A percentile compares a stretch with the other conserved stretches of the same genome.
These are phyloP conservation scores for Coccyzus lansbergi DNA, from an alignment of 2,797 vertebrate genomes.

Conservation along the genomic window DNA sequence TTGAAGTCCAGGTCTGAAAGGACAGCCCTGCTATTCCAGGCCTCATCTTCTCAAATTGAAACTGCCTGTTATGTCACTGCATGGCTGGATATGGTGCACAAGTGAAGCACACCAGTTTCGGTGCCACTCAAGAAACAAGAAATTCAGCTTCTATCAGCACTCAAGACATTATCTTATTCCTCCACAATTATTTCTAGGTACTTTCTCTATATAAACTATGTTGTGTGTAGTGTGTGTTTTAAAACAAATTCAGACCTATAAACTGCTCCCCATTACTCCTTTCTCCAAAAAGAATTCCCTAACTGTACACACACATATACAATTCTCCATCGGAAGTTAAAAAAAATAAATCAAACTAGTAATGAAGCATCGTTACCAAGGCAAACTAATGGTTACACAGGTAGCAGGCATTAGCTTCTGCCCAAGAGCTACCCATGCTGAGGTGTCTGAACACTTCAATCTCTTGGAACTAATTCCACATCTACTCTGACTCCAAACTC, in stretches of 20 bases:
- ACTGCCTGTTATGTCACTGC: background rate
- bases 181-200: background rate
- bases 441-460: background rate
- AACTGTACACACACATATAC: background rate
- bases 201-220: background rate
- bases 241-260: background rate
- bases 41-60: constrained; percentile 27
- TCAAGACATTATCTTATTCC: background rate
- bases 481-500: background rate
- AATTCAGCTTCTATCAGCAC: background rate
- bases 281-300: background rate
- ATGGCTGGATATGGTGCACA: background rate
- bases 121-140: background rate
- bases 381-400: background rate
- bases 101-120: background rate
- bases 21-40: constrained; percentile 28
- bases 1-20: background rate
- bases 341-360: background rate
- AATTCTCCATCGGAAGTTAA: background rate
- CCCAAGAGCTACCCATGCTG: background rate
- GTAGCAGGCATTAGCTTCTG: background rate
- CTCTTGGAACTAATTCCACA: background rate
- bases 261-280: background rate
- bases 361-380: background rate
- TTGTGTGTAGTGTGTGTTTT: background rate